Evolutionary conservation across 2,888 invertebrate genomes (phyloP).

Genomic region (Adelphocoris suturalis): DNA sequence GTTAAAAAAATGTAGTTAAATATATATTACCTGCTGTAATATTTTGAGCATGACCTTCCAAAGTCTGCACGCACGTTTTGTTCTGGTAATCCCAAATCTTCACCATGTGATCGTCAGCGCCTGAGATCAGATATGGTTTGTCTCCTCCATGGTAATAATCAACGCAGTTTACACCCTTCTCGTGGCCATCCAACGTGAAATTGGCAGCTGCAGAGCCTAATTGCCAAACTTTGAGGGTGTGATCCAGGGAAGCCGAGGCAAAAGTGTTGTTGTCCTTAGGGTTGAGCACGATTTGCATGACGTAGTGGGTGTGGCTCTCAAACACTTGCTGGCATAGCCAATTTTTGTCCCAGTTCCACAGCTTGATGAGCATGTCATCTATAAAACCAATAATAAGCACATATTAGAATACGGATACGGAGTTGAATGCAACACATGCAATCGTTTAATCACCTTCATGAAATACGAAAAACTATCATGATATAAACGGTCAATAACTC

Average conservation of each 20-base stretch:
- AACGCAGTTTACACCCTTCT: conserved; percentile 99
- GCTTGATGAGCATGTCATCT: conserved; percentile 99
- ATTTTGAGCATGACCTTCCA: conserved; percentile 98
- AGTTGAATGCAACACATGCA: neutral
- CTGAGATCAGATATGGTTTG: conserved; percentile 98
- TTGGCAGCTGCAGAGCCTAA: conserved; percentile 97
- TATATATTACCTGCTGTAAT: conserved; percentile 84
- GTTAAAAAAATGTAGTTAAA: too few species aligned
- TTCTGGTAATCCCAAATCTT: conserved; percentile 99
- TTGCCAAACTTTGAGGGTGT: conserved; percentile 99
- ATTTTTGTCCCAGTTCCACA: conserved; percentile 99
- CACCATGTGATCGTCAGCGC: conserved; percentile 97
- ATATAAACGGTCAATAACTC: neutral
- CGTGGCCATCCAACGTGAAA: conserved; percentile 98
- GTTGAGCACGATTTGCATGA: conserved; percentile 99
- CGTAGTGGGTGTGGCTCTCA: conserved; percentile 99
- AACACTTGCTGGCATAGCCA: conserved; percentile 99
- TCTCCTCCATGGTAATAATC: conserved; percentile 99
- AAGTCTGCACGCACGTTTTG: conserved; percentile 98
- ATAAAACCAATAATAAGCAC: conserved; percentile 76
- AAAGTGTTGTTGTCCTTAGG: conserved; percentile 99
- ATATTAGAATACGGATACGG: neutral
- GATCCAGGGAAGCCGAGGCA: conserved; percentile 98
- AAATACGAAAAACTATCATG: neutral
- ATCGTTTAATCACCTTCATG: neutral